Evolutionary conservation across 2,797 vertebrate genomes (phyloP).

Genomic region (Urophycis tenuis): DNA sequence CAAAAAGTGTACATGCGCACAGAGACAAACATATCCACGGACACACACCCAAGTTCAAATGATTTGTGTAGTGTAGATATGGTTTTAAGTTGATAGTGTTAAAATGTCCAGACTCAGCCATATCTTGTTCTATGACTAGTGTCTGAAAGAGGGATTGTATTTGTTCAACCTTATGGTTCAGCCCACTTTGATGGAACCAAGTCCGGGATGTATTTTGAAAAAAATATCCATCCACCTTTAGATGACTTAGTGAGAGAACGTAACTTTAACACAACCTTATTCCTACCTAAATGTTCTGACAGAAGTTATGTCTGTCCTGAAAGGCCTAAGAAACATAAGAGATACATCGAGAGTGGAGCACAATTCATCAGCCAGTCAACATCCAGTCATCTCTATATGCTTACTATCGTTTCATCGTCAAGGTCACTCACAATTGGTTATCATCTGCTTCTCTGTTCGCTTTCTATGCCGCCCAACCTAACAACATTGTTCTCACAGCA

Average conservation of each 20-base stretch:
- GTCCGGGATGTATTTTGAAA: neutral
- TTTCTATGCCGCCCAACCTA: constrained; percentile 19
- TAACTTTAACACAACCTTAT: neutral
- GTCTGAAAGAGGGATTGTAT: constrained; percentile 1
- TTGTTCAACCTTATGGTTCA: constrained; percentile 1
- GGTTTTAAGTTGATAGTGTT: constrained; percentile 28
- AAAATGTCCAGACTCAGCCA: constrained; percentile 18
- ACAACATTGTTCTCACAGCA: constrained; percentile 42
- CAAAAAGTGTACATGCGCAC: neutral
- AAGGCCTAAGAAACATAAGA: neutral
- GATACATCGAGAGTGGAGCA: neutral
- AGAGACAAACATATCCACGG: neutral
- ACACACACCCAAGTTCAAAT: constrained; percentile 5
- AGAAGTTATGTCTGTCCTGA: neutral
- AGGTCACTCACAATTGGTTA: neutral
- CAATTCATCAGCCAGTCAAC: no score
- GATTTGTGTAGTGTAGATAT: constrained; percentile 24
- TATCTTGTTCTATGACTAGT: neutral
- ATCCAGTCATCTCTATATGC: neutral
- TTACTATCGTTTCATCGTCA: neutral
- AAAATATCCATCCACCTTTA: neutral
- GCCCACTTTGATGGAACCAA: neutral
- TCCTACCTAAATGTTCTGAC: neutral
- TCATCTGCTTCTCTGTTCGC: constrained; percentile 18
- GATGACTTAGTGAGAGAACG: neutral